These are phyloP conservation scores for Merodon equestris DNA, from an alignment of 2,888 invertebrate genomes.

Conservation along the genomic window DNA sequence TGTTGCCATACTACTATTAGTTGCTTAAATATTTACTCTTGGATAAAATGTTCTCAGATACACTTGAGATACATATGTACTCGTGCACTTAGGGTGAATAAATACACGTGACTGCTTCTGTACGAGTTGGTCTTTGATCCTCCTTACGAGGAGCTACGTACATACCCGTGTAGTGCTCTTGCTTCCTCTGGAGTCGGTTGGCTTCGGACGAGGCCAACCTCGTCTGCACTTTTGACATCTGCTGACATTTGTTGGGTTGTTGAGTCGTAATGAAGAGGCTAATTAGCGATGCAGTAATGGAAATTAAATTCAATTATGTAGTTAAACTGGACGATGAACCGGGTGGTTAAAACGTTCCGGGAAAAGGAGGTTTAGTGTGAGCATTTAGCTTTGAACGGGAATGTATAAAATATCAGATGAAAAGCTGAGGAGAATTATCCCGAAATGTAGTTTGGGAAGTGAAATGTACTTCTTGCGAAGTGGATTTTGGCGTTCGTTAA, in stretches of 20 bases:
- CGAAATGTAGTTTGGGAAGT: too few relatives aligned
- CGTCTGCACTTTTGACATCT: slow-evolving; percentile 43
- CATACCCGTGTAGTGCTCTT: neutral
- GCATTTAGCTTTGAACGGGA: too few relatives aligned
- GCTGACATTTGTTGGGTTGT: slow-evolving; percentile 29
- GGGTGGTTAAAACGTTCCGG: too few relatives aligned
- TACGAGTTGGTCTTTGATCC: slow-evolving; percentile 17
- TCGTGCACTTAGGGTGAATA: slow-evolving; percentile 30
- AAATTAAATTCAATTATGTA: slow-evolving; percentile 30
- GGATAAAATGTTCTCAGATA: slow-evolving; percentile 61
- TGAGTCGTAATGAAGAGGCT: slow-evolving; percentile 35
- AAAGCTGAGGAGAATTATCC: too few relatives aligned
- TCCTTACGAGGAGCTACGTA: neutral
- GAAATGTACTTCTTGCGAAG: too few relatives aligned
- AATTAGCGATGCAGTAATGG: slow-evolving; percentile 27
- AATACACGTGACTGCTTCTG: slow-evolving; percentile 18
- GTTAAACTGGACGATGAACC: too few relatives aligned
- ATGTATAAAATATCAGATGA: too few relatives aligned
- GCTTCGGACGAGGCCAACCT: slow-evolving; percentile 4
- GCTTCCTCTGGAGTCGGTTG: slow-evolving; percentile 20
- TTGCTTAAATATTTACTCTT: slow-evolving; percentile 65
- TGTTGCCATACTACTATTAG: slow-evolving; percentile 55
- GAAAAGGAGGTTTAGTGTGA: too few relatives aligned
- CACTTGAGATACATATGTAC: slow-evolving; percentile 30
- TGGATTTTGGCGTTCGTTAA: too few relatives aligned